These are phyloP conservation scores for Tricholaema leucomelas DNA, from an alignment of 2,113 vertebrate genomes.

Conservation along the genomic window DNA sequence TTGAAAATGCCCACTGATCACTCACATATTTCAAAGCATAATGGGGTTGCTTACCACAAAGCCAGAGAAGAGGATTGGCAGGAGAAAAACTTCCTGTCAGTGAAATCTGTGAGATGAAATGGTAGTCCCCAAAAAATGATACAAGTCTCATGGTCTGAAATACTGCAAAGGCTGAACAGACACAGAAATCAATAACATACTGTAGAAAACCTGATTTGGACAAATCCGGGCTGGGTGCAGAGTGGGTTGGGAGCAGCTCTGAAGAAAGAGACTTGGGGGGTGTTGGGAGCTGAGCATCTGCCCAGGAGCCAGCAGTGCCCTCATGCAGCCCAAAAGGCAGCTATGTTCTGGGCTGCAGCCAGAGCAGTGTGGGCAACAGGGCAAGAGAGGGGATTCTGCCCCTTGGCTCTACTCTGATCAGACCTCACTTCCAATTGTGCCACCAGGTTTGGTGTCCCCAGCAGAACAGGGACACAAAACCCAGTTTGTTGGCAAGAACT, in stretches of 20 bases:
- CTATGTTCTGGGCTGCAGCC: too few relatives aligned
- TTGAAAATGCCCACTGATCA: not conserved
- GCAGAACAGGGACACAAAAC: too few relatives aligned
- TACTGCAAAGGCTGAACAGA: not conserved
- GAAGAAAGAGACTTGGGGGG: too few relatives aligned
- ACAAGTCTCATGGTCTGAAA: not conserved
- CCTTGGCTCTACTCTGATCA: too few relatives aligned
- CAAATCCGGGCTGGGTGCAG: not conserved
- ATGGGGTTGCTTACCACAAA: not conserved
- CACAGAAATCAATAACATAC: not conserved
- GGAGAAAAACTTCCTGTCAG: not conserved
- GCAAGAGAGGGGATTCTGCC: too few relatives aligned
- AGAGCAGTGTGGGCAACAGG: too few relatives aligned
- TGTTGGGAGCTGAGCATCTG: too few relatives aligned
- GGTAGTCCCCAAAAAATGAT: not conserved
- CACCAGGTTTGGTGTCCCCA: too few relatives aligned
- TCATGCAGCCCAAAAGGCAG: too few relatives aligned
- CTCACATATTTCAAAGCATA: conserved; percentile 14
- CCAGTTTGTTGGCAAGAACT: not conserved
- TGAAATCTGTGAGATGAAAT: not conserved
- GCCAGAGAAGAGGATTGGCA: not conserved
- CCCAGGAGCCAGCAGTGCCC: too few relatives aligned
- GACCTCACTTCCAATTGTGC: too few relatives aligned
- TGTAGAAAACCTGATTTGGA: not conserved
- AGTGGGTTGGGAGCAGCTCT: too few relatives aligned